Percentiles rank a stretch among this genome's conserved stretches.
Conservation (phyloP, 2,797 vertebrate genomes). For the Tangara arthus region DNA sequence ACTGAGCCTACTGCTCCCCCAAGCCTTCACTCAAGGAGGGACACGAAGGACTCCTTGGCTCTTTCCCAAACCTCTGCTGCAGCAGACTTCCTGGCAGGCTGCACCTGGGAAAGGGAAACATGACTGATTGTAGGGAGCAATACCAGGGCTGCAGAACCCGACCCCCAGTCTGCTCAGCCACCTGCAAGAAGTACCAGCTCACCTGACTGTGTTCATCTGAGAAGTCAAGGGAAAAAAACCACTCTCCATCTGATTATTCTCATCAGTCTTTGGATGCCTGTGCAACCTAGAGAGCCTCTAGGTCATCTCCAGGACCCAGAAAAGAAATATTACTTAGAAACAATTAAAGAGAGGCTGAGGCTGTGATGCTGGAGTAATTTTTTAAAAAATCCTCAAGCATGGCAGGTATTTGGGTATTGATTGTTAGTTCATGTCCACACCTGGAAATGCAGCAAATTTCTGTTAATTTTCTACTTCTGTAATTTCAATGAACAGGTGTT, state of each 20-base stretch:
- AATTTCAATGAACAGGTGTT: not conserved
- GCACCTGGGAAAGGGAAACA: not conserved
- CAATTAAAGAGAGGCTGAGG: not conserved
- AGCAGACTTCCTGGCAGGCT: not conserved
- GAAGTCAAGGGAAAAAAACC: fast-evolving
- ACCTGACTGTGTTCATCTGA: not conserved
- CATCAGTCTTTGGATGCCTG: not conserved
- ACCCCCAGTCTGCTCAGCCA: not conserved
- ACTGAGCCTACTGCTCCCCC: not conserved
- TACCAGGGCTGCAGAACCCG: not conserved
- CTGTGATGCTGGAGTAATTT: not conserved
- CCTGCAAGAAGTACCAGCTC: not conserved
- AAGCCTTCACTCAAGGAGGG: not conserved
- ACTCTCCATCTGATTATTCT: not conserved
- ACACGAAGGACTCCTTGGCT: not conserved
- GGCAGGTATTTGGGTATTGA: not conserved
- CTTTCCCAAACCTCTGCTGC: not conserved
- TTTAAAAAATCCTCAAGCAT: not conserved
- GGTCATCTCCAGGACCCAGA: not conserved
- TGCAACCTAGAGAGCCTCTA: not conserved
- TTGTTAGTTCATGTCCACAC: not conserved
- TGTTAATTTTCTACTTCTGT: not conserved
- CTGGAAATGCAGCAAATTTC: not conserved
- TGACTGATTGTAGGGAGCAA: not conserved
- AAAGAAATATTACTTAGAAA: not conserved